Conservation (phyloP, 2,113 vertebrate species). For the Noturus placidus region DNA sequence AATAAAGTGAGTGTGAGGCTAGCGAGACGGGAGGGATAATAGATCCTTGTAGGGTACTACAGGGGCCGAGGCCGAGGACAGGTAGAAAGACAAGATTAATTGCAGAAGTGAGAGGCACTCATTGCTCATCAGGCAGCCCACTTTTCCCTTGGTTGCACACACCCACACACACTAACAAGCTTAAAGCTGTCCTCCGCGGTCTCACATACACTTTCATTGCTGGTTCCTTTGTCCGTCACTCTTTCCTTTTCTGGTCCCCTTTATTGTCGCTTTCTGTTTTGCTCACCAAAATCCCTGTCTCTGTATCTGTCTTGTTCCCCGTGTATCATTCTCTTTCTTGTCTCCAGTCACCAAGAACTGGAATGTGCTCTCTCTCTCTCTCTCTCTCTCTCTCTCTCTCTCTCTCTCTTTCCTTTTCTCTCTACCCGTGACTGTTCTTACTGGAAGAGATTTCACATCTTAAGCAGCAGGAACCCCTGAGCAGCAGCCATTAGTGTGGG, state of each 20-base stretch:
- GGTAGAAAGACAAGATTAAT: constrained; percentile 98
- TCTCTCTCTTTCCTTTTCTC: constrained; percentile 69
- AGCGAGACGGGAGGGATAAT: constrained; percentile 97
- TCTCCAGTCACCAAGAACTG: constrained; percentile 43
- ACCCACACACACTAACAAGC: constrained; percentile 43
- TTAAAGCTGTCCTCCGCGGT: not conserved
- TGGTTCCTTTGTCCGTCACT: constrained; percentile 33
- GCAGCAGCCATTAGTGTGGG: constrained; percentile 72
- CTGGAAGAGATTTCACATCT: constrained; percentile 70
- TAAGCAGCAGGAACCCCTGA: constrained; percentile 71
- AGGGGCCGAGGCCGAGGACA: constrained; percentile 85
- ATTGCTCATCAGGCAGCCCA: constrained; percentile 87
- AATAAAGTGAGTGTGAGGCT: constrained; percentile 95
- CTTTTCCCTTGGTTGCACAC: constrained; percentile 56
- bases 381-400: constrained; percentile 75
- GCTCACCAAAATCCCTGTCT: constrained; percentile 28
- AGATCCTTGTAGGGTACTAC: constrained; percentile 87
- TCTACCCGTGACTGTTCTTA: constrained; percentile 64
- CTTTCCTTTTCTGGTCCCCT: constrained; percentile 8
- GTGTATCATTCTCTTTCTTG: constrained; percentile 64
- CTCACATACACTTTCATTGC: constrained; percentile 10
- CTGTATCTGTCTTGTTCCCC: constrained; percentile 56
- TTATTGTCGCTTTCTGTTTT: constrained; percentile 28
- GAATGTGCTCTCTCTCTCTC: constrained; percentile 72
- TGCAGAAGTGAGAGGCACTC: constrained; percentile 89